Conservation (phyloP, 2,113 vertebrate species). For the Archocentrus centrarchus region DNA sequence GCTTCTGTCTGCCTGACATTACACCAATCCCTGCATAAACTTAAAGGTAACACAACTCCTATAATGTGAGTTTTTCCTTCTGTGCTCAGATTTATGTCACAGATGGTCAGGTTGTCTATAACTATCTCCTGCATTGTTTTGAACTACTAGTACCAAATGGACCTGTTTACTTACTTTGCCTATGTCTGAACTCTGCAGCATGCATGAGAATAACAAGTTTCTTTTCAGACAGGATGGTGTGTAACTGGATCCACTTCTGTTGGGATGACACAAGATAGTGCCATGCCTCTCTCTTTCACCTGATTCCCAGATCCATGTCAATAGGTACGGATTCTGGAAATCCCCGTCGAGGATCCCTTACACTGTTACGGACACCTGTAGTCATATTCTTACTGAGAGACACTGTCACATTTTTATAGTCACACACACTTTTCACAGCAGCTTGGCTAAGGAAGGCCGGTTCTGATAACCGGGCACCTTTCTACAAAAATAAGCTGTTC, state of each 20-base stretch:
- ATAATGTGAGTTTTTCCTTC: background rate
- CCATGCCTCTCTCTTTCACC: constrained; percentile 37
- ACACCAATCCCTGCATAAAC: background rate
- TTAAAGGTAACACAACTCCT: background rate
- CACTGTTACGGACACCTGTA: constrained; percentile 55
- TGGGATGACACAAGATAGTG: constrained; percentile 63
- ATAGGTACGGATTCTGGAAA: constrained; percentile 65
- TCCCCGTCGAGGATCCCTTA: constrained; percentile 65
- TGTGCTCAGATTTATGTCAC: background rate
- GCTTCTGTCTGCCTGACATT: constrained; percentile 40
- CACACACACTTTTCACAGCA: background rate
- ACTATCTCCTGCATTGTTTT: background rate
- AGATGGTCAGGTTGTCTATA: background rate
- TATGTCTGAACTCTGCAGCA: constrained; percentile 12
- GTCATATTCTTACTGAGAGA: constrained; percentile 4
- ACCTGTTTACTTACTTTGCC: background rate
- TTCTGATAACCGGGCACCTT: background rate
- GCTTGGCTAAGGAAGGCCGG: background rate
- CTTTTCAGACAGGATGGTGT: constrained; percentile 7
- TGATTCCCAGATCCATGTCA: constrained; percentile 63
- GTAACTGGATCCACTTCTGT: constrained; percentile 53
- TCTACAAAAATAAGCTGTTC: background rate
- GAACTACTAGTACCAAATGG: background rate
- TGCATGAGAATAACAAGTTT: constrained; percentile 14
- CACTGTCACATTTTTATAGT: constrained; percentile 11